Conservation (phyloP, 1,140 invertebrate genomes). For the Pararge aegeria region DNA sequence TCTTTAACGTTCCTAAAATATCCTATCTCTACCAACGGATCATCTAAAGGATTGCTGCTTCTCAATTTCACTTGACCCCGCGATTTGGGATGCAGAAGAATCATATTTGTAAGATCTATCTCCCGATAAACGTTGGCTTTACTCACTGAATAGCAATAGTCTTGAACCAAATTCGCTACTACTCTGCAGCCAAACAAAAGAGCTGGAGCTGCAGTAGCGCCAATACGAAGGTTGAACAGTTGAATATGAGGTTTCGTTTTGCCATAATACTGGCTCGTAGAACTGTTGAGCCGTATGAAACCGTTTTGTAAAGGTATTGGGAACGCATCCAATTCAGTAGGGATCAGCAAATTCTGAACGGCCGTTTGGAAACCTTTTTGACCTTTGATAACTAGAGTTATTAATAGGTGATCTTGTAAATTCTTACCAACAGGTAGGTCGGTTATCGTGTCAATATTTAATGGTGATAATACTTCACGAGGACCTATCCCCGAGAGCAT, state of each 20-base stretch:
- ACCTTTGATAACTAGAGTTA: constrained; percentile 45
- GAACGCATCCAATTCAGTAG: constrained; percentile 45
- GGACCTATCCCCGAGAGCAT: constrained; percentile 87
- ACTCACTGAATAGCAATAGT: constrained; percentile 83
- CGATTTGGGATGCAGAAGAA: constrained; percentile 81
- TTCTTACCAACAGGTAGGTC: constrained; percentile 87
- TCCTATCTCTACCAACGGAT: constrained; percentile 84
- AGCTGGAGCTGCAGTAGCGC: constrained; percentile 79
- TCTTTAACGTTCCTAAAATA: constrained; percentile 79
- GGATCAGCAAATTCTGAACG: constrained; percentile 43
- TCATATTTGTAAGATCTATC: constrained; percentile 42
- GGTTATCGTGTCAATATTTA: constrained; percentile 79
- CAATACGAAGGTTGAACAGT: constrained; percentile 53
- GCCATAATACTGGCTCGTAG: constrained; percentile 17
- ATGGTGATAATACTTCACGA: constrained; percentile 77
- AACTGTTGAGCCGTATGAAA: constrained; percentile 45
- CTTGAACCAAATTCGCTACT: constrained; percentile 83
- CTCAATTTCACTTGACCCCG: constrained; percentile 79
- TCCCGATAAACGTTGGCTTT: constrained; percentile 82
- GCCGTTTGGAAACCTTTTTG: constrained; percentile 42
- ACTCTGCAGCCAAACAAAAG: constrained; percentile 84
- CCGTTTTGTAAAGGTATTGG: constrained; percentile 52
- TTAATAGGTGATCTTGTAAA: constrained; percentile 82
- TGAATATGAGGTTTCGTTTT: constrained; percentile 54
- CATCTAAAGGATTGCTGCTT: constrained; percentile 80